Evolutionary conservation across 2,113 vertebrate genomes (phyloP).

Genomic region (Columba livia): DNA sequence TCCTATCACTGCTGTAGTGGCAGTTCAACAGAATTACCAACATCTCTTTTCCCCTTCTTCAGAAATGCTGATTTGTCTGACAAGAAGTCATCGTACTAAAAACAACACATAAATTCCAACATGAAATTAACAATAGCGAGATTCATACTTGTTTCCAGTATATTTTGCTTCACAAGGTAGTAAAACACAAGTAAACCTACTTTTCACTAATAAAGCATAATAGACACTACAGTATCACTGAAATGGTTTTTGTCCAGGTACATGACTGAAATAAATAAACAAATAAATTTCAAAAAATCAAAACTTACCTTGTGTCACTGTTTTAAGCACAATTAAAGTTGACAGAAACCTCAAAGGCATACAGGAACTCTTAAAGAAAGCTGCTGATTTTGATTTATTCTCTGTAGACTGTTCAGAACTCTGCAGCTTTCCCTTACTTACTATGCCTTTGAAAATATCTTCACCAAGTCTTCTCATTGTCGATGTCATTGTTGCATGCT

Average conservation of each 20-base stretch:
- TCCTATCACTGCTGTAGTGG: not conserved
- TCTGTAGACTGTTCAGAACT: constrained; percentile 46
- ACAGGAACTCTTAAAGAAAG: constrained; percentile 81
- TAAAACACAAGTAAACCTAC: not conserved
- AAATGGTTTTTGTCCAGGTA: not conserved
- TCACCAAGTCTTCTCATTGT: constrained; percentile 86
- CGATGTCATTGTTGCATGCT: constrained; percentile 78
- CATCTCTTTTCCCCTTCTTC: not conserved
- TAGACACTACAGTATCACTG: not conserved
- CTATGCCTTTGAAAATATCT: constrained; percentile 79
- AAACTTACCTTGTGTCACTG: constrained; percentile 85
- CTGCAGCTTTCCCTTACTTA: constrained; percentile 37
- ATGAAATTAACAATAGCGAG: not conserved
- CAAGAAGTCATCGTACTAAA: not conserved
- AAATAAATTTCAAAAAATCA: not conserved
- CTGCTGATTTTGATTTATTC: constrained; percentile 61
- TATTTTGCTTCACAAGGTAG: not conserved
- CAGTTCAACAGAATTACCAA: not conserved
- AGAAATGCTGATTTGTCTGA: not conserved
- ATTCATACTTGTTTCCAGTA: not conserved
- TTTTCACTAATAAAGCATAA: not conserved
- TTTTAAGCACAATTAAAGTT: constrained; percentile 85
- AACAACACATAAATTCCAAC: not conserved
- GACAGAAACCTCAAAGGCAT: constrained; percentile 83
- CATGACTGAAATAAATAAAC: not conserved